These are phyloP conservation scores for Octopus sinensis DNA, from an alignment of 1,140 invertebrate genomes.

Conservation along the genomic window DNA sequence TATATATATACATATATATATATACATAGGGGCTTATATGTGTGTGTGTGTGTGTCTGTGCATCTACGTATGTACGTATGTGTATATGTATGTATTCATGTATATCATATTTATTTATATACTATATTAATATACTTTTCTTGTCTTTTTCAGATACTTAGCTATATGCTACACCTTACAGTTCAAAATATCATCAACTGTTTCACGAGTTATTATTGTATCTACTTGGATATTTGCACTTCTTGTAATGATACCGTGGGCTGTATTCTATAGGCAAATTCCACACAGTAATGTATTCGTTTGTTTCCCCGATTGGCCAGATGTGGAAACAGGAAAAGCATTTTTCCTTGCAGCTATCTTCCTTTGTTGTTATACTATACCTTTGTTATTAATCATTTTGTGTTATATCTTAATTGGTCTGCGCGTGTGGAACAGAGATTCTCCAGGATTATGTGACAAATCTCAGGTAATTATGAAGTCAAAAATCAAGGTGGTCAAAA, in stretches of 20 bases:
- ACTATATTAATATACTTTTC: background rate
- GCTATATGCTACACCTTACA: conserved; percentile 92
- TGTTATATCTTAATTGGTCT: conserved; percentile 93
- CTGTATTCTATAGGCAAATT: conserved; percentile 75
- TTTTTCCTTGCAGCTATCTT: conserved; percentile 89
- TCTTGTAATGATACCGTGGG: conserved; percentile 82
- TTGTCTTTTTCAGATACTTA: conserved; percentile 72
- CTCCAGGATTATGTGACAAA: conserved; percentile 65
- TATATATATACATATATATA: background rate
- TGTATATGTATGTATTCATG: background rate
- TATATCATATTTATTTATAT: background rate
- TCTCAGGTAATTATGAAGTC: conserved; percentile 49
- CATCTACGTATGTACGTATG: background rate
- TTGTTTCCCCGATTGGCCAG: conserved; percentile 40
- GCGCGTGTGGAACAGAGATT: conserved; percentile 80
- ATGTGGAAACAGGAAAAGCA: conserved; percentile 68
- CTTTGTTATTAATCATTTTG: conserved; percentile 83
- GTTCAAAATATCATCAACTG: conserved; percentile 82
- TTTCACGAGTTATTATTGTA: conserved; percentile 80
- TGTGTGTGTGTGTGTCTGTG: background rate
- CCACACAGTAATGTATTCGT: conserved; percentile 23
- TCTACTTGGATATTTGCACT: conserved; percentile 86
- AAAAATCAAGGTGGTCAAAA: conserved; percentile 76
- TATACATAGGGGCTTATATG: background rate
- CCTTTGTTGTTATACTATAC: conserved; percentile 85